These are phyloP conservation scores for Toxotes lorentzi DNA, from an alignment of 2,797 vertebrate species.

Conservation along the genomic window DNA sequence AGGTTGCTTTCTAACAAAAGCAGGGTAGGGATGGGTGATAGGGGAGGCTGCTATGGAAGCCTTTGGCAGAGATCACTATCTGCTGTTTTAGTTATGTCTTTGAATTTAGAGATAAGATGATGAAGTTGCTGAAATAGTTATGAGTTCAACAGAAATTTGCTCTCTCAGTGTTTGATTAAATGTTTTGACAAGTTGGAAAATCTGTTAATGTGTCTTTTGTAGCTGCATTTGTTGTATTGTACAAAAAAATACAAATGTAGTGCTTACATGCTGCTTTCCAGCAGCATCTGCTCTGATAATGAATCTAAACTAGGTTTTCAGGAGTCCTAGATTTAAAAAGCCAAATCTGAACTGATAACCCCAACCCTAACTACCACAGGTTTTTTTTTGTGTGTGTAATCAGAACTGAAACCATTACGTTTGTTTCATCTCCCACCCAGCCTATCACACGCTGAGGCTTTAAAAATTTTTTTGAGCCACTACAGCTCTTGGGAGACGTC, in stretches of 20 bases:
- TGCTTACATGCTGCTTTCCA: not conserved
- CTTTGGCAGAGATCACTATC: conserved; percentile 6
- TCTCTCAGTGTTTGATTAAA: not conserved
- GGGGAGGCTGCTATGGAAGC: not conserved
- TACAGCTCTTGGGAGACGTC: not conserved
- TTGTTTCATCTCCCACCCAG: not conserved
- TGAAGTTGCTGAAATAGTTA: conserved; percentile 11
- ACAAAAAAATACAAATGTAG: not conserved
- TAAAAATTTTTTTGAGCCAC: not conserved
- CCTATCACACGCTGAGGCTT: conserved; percentile 5
- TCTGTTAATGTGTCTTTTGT: too few relatives aligned
- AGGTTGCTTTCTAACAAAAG: conserved; percentile 36
- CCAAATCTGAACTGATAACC: not conserved
- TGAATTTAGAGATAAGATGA: conserved; percentile 12
- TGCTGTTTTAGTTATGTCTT: conserved; percentile 9
- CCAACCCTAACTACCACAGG: not conserved
- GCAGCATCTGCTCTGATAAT: too few relatives aligned
- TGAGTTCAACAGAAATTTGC: not conserved
- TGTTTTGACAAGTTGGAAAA: too few relatives aligned
- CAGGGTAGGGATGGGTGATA: not conserved
- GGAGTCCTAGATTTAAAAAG: not conserved
- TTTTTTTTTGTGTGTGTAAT: not conserved
- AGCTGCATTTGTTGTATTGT: not conserved
- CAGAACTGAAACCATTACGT: not conserved
- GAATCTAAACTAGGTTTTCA: not conserved